Base-by-base conservation (phyloP, 2,888 invertebrate species). In the Machimus atricapillus region DNA sequence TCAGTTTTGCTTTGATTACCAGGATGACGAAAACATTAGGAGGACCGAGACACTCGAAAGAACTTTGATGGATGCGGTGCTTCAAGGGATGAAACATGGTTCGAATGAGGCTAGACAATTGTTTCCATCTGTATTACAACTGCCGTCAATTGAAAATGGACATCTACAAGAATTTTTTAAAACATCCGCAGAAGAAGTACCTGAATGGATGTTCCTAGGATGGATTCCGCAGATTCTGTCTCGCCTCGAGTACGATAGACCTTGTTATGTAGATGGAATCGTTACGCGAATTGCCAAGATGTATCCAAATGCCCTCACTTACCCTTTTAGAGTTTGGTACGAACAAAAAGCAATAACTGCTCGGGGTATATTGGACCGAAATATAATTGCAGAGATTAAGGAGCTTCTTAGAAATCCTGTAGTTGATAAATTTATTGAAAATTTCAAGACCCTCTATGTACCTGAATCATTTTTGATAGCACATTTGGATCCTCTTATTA, bases 221-320 rank as follows among this genome's bases (percentile, higher is more conserved):
- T 96, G 96, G 96, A 93, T 95, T 87, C 94, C 95, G 78, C 96
- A 96, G 90, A 92, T 96, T 88, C 92, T 96, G 87, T 90, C 90
- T 1, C 83, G 87, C 16, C 87, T 90, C 14, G 87, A 89, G 77
- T 89, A 90, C 31, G 66, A 14, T 16, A 77, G 88, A 14, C 14
- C 87, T 0, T 89, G 88, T 58, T 90, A 89, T 88, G 85, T 90
- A 19, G 90, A 90, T 87, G 74, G 89, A n/a, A 83, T 90, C 85
- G 66, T 90, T 0, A 34, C 82, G 34, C 87, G 88, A 9, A 87
- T 90, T 14, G 89, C 90, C 2, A 19, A 23, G 23, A 81, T 87
- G 34, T 90, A 89, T 88, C 90, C 90, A 34, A 89, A 89, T 8
- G 89, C 89, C 7, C 34, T 90, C 1, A 88, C 89, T 31, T 90